Evolutionary conservation across 2,888 invertebrate species (phyloP), one percentile per base, ranked within the genome.

Genomic region (Agonum fuliginosum): DNA sequence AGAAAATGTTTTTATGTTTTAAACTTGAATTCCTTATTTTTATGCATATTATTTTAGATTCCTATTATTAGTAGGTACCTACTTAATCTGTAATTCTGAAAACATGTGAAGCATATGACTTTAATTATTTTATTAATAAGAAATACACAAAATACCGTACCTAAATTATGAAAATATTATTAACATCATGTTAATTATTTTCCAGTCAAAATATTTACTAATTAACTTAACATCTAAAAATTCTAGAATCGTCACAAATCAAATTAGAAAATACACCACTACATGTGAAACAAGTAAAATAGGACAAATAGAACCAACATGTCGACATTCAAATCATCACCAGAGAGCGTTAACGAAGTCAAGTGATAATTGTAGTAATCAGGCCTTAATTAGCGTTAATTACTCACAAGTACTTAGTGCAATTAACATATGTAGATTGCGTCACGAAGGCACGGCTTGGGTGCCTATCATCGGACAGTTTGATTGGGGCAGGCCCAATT

Each of bases 401-500:
- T 77, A 70, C 51, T 70, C 43, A 70, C 70, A 70, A 24, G 58
- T 77, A 70, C 34, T 77, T 77, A 70, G 77, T 54, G 24, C 37
- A 77, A 77, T 77, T 77, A 77, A 69, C 77, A 77, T 69, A 77
- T 70, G 70, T 14, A 69, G 67, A 75, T 76, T 69, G 51, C 76
- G 76, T 76, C 76, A 76, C 30, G 58, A 17, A 17, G 46, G 17
- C 70, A 43, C 14, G 14, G 12, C 54, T 24, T n/a, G 27, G 27
- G 58, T 30, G 27, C 58, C 14, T 20, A 48, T 22, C 24, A 22
- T 54, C 27, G 8, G n/a, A n/a, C n/a, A 37, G 37, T 37, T 1
- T 1, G n/a, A 10, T 37, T 8, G 8, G 37, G 12, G 3, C 2
- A 37, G 37, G 10, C 37, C 37, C n/a, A n/a, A 6, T 37, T 37